Evolutionary conservation across 2,888 invertebrate genomes (phyloP).

Genomic region (Pollenia labialis): DNA sequence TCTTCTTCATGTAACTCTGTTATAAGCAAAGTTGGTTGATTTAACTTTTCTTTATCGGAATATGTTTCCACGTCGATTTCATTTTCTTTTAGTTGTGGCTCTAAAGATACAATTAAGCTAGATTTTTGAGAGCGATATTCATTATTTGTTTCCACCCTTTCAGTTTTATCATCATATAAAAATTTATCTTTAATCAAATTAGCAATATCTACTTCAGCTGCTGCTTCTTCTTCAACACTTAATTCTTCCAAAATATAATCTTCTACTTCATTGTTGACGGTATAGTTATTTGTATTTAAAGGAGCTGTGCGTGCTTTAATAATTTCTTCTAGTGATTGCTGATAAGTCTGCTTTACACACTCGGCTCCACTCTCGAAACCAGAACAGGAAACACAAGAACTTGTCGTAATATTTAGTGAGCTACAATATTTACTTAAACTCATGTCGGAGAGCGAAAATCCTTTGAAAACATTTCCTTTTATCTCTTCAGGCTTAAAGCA

Average conservation of each 20-base stretch:
- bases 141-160: background rate
- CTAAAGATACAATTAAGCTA: too few relatives aligned
- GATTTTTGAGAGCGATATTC: too few relatives aligned
- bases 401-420: conserved; percentile 77
- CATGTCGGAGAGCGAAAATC: conserved; percentile 67
- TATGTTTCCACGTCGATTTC: too few relatives aligned
- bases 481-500: conserved; percentile 7
- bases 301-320: conserved; percentile 64
- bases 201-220: background rate
- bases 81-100: too few relatives aligned
- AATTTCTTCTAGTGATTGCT: conserved; percentile 35
- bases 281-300: conserved; percentile 56
- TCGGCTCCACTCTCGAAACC: conserved; percentile 71
- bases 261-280: conserved; percentile 53
- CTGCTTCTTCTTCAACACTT: conserved; percentile 25
- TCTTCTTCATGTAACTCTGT: background rate
- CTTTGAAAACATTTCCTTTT: background rate
- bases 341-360: conserved; percentile 41
- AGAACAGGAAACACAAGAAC: conserved; percentile 76
- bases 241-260: conserved; percentile 45
- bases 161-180: conserved; percentile 20
- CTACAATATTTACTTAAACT: conserved; percentile 70
- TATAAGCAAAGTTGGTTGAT: background rate
- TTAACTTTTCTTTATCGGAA: background rate
- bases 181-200: conserved; percentile 30